Evolutionary conservation across 2,888 invertebrate genomes (phyloP), one percentile per base, ranked within the genome.

Genomic region (Onchidella celtica): DNA sequence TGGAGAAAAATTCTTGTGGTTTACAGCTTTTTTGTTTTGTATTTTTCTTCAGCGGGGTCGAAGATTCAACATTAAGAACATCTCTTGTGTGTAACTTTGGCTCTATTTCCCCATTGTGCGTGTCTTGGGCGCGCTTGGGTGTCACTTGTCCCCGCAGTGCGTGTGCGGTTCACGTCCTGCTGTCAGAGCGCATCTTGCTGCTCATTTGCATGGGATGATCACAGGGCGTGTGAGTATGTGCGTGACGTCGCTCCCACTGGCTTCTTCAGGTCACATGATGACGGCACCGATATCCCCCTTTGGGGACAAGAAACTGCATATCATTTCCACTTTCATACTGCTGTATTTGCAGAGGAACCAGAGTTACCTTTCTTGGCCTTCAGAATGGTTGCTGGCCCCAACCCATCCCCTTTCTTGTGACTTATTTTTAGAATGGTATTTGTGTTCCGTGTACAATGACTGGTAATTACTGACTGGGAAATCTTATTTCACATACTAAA

Each of bases 151-250:
- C 34, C 21, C 61, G 17, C 14, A 17, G 74, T 61, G 72, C 32
- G 65, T 47, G 63, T 21, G n/a, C 40, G 29, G 21, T 4, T 47
- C 75, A 17, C 36, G n/a, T n/a, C 61, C 27, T 27, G 32, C 38
- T 75, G 65, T 65, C 63, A 75, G 40, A 40, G 34, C 29, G 27
- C 65, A 47, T 6, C 47, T 47, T 4, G 21, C 21, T 63, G 47
- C 75, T 75, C 65, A 75, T 75, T 75, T 75, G 65, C 75, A 75
- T 75, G 75, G 63, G 65, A 47, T 55, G 47, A 75, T n/a, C 29
- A 11, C 24, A 59, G 57, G 73, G 73, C 24, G 73, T 57, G 59
- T 59, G 55, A 40, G 29, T 40, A 17, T 65, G 65, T 75, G 63
- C 75, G 75, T 75, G 75, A 38, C 14, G 47, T 29, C 47, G 65